phyloP scores from a whole-genome alignment of 2,797 vertebrate genomes.

The Phalloptychus januarius region DNA sequence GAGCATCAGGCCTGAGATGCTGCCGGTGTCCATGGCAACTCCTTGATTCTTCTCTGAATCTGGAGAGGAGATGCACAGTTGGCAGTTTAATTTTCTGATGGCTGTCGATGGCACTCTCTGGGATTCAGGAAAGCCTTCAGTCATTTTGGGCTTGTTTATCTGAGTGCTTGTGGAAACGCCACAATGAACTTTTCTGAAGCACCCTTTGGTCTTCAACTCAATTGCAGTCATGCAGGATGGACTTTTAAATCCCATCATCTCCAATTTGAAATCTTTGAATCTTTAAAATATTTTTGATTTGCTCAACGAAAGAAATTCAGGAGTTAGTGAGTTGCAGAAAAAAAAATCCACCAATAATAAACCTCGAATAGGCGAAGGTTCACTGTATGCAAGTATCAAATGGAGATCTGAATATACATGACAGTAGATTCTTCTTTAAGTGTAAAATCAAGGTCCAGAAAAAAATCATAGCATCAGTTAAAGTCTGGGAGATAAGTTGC shows the following conservation, averaged over 20 bases:
- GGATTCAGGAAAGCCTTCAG: conserved; percentile 28
- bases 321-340: background rate
- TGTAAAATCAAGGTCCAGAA: background rate
- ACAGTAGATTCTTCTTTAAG: background rate
- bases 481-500: background rate
- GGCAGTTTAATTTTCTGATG: conserved; percentile 58
- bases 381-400: background rate
- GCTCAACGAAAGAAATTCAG: too few species aligned
- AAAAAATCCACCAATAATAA: background rate
- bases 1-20: conserved; percentile 7
- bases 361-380: background rate
- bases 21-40: conserved; percentile 60
- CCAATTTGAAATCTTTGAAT: background rate
- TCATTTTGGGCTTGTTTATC: conserved; percentile 35
- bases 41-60: conserved; percentile 32
- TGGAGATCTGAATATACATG: background rate
- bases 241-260: conserved; percentile 33
- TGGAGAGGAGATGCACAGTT: conserved; percentile 22
- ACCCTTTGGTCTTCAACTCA: conserved; percentile 35
- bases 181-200: conserved; percentile 19
- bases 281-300: too few species aligned
- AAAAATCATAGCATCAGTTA: background rate
- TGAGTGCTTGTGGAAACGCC: conserved; percentile 21
- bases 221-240: conserved; percentile 37
- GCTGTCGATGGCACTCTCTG: conserved; percentile 15